A percentile compares a stretch with the other conserved stretches of the same genome.
Conservation (phyloP, 1,140 invertebrate genomes). For the Solenopsis fugax region DNA sequence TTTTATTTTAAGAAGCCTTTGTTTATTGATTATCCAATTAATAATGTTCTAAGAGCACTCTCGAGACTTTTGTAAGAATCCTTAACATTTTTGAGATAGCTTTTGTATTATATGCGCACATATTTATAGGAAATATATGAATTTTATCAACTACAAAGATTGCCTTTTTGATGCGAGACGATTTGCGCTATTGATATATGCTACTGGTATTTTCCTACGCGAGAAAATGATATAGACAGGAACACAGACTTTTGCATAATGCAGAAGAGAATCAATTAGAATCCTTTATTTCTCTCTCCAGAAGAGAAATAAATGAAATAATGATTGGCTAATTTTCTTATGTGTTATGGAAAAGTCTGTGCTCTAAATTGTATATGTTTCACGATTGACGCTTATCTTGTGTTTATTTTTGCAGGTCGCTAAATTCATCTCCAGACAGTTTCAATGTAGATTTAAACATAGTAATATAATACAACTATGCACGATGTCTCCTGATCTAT, state of each 20-base stretch:
- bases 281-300: no score
- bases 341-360: no score
- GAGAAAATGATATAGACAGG: not conserved
- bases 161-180: not conserved
- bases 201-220: not conserved
- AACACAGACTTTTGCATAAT: no score
- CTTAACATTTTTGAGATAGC: not conserved
- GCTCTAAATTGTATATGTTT: not conserved
- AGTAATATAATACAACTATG: slow-evolving; percentile 76
- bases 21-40: no score
- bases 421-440: slow-evolving; percentile 84
- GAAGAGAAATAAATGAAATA: no score
- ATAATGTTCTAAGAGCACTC: not conserved
- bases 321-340: no score
- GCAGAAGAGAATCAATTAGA: no score
- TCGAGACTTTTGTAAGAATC: slow-evolving; percentile 11
- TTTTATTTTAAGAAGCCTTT: no score
- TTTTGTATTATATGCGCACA: not conserved
- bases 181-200: not conserved
- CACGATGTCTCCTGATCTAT: slow-evolving; percentile 55
- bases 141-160: slow-evolving; percentile 22
- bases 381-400: not conserved
- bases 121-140: slow-evolving; percentile 42
- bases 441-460: slow-evolving; percentile 84
- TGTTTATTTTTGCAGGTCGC: slow-evolving; percentile 82